A percentile compares a stretch with the other conserved stretches of the same genome.
Evolutionary conservation across 2,113 vertebrate species (phyloP).

Genomic region (Pseudolaguvia tuberculata): DNA sequence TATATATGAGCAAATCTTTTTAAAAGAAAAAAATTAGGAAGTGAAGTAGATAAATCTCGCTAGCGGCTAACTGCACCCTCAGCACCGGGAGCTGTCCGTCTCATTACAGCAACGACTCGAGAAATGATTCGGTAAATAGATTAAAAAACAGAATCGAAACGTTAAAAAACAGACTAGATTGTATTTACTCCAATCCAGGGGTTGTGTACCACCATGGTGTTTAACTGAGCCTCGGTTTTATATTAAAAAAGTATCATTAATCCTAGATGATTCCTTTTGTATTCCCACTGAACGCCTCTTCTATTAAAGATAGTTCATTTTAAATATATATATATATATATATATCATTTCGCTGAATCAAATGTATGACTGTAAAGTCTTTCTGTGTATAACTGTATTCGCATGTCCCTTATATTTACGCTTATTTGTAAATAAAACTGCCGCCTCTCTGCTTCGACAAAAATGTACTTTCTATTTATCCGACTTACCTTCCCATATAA

Average conservation of each 20-base stretch:
- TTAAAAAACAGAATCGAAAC: too few species aligned
- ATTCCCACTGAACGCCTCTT: background rate
- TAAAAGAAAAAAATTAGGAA: background rate
- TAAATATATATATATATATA: background rate
- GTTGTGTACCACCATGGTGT: background rate
- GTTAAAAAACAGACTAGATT: background rate
- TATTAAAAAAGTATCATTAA: too few species aligned
- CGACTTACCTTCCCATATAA: conserved; percentile 82
- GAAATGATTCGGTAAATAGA: background rate
- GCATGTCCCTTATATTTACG: background rate
- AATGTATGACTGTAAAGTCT: background rate
- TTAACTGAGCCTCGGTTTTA: background rate
- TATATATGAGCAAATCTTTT: background rate
- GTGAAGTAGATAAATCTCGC: background rate
- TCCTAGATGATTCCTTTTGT: background rate
- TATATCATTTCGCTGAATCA: background rate
- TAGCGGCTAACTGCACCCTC: background rate
- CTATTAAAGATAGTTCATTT: background rate
- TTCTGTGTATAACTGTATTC: background rate
- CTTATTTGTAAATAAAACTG: background rate
- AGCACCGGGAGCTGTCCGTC: conserved; percentile 28
- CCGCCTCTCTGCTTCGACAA: conserved; percentile 8
- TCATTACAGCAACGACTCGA: background rate
- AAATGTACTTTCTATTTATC: conserved; percentile 1
- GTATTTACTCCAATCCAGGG: too few species aligned